Evolutionary conservation across 2,113 vertebrate genomes (phyloP), one percentile per base, ranked within the genome.

Genomic region (Caranx melampygus): DNA sequence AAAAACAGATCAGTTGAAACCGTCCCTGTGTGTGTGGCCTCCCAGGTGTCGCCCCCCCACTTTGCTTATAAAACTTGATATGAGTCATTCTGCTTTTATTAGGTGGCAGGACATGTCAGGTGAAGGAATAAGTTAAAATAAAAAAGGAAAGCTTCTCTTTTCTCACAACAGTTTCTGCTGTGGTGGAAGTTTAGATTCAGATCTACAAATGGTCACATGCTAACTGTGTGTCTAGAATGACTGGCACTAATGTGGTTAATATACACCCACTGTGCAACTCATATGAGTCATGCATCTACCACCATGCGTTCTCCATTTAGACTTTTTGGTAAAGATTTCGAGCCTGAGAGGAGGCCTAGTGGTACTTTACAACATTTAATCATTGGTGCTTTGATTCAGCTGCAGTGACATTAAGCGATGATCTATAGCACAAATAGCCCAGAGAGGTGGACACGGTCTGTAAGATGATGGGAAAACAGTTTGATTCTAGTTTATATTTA

Each of bases 381-480:
- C 5, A 52, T n/a, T 10, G 9, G 3, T 52, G 1, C 51, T 10
- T 5, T 65, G 26, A 26, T 35, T 66, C 26, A 21, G 18, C 37
- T 55, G 15, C 55, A 69, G 16, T 51, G 9, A 54, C 20, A 16
- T 15, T 5, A 16, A 47, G 15, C 9, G 16, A 37, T 37, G 7
- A 37, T 37, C 40, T 42, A 42, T 42, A 54, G 12, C 20, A 7
- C 33, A n/a, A 42, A 1, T 5, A 7, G 21, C 21, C 7, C 15
- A 4, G 21, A 68, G 62, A 47, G 68, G 67, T 18, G 37, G 47
- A 40, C 72, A 40, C 72, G n/a, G 40, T 63, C 37, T 0, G 45
- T 77, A 62, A 68, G 75, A 37, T 52, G 72, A 67, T 77, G 72
- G 72, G 87, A 75, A 67, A n/a, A 55, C 13, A 1, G n/a, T 62